Evolutionary conservation across 2,113 vertebrate genomes (phyloP).

Genomic region (Prinia subflava): DNA sequence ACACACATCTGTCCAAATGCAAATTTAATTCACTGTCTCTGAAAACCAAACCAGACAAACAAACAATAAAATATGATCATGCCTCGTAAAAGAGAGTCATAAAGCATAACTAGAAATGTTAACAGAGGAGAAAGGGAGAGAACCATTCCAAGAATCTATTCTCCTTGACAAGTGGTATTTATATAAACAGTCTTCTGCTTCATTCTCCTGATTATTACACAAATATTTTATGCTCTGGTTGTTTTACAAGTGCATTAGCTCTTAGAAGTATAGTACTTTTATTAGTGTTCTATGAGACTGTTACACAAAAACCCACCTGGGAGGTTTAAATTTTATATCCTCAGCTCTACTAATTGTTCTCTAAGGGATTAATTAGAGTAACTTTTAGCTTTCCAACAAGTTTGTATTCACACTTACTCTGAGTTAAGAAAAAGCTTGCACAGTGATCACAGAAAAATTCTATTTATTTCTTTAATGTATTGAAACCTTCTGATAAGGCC

Average conservation of each 20-base stretch:
- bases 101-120: neutral
- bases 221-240: slow-evolving; percentile 52
- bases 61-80: neutral
- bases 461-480: slow-evolving; percentile 43
- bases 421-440: slow-evolving; percentile 26
- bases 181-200: slow-evolving; percentile 30
- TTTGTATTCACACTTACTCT: slow-evolving; percentile 17
- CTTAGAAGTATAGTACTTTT: slow-evolving; percentile 46
- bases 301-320: slow-evolving; percentile 39
- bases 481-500: neutral
- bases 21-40: neutral
- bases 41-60: neutral
- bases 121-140: neutral
- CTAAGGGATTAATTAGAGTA: slow-evolving; percentile 72
- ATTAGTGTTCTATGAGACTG: slow-evolving; percentile 24
- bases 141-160: neutral
- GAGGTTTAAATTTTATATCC: slow-evolving; percentile 60
- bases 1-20: neutral
- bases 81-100: neutral
- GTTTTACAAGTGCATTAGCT: slow-evolving; percentile 47
- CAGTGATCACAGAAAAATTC: neutral
- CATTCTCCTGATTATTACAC: slow-evolving; percentile 30
- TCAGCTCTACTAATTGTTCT: slow-evolving; percentile 66
- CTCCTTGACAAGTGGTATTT: slow-evolving; percentile 25
- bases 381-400: slow-evolving; percentile 52